phyloP scores from a whole-genome alignment of 2,888 invertebrate genomes.

The Gryllus longicercus region DNA sequence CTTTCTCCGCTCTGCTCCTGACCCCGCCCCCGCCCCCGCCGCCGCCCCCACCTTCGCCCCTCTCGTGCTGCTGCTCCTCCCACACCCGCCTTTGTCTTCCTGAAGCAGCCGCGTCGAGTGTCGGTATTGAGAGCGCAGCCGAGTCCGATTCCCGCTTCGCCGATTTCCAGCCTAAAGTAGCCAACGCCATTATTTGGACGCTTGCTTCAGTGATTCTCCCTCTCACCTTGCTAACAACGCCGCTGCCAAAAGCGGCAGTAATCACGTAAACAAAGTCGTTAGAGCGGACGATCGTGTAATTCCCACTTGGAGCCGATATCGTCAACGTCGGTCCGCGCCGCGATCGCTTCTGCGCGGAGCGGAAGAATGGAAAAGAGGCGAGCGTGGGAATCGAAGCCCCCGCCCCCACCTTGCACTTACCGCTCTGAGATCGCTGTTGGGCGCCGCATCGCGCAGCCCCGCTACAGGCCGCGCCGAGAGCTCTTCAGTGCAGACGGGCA shows the following conservation, averaged over 20 bases:
- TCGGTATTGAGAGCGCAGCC: background rate
- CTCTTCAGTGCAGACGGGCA: no score
- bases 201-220: background rate
- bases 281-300: background rate
- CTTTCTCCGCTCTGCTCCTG: no score
- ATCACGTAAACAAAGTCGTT: conserved; percentile 8
- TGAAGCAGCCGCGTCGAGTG: background rate
- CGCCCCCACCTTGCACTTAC: no score
- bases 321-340: background rate
- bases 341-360: background rate
- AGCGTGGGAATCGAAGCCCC: no score
- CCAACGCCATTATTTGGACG: conserved; percentile 7
- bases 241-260: background rate
- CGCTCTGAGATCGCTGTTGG: no score
- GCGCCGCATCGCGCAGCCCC: no score
- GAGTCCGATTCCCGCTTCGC: background rate
- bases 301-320: background rate
- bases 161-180: background rate
- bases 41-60: background rate
- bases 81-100: background rate
- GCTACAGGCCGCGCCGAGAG: no score
- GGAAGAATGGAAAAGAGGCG: no score
- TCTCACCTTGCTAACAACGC: conserved; percentile 1
- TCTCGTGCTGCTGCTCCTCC: background rate
- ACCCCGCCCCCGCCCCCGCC: background rate